Percentiles rank a stretch among this genome's conserved stretches.
phyloP scores from a whole-genome alignment of 2,888 invertebrate genomes.

The Himalopsyche anomala region DNA sequence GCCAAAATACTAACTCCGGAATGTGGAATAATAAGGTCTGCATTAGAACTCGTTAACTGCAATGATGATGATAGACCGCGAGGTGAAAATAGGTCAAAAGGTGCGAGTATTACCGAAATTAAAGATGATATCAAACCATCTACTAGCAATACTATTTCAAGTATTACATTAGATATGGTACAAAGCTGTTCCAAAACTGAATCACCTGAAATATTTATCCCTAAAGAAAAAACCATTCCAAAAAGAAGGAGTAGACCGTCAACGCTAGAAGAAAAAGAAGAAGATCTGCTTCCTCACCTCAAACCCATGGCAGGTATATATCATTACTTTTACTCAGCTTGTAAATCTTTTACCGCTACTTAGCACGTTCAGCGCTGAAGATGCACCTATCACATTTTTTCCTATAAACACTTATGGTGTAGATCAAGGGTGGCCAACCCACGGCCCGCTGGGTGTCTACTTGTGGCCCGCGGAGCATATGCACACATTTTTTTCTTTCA shows the following conservation, averaged over 20 bases:
- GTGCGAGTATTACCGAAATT: slow-evolving; percentile 59
- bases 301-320: slow-evolving; percentile 80
- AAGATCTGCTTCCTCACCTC: slow-evolving; percentile 88
- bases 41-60: slow-evolving; percentile 86
- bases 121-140: slow-evolving; percentile 33
- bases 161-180: background rate
- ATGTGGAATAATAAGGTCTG: slow-evolving; percentile 86
- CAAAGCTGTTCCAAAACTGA: background rate
- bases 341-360: background rate
- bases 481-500: too few species aligned
- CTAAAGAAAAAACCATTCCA: background rate
- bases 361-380: too few species aligned
- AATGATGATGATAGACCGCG: slow-evolving; percentile 83
- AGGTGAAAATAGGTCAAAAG: slow-evolving; percentile 72
- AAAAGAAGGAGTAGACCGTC: slow-evolving; percentile 62
- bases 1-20: slow-evolving; percentile 82
- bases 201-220: slow-evolving; percentile 2
- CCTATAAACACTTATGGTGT: too few species aligned
- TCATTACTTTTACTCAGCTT: background rate
- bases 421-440: too few species aligned
- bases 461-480: too few species aligned
- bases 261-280: slow-evolving; percentile 80
- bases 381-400: too few species aligned
- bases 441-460: too few species aligned
- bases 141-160: slow-evolving; percentile 3